A percentile compares a stretch with the other conserved stretches of the same genome.
Evolutionary conservation across 2,113 vertebrate species (phyloP).

Genomic region (Triplophysa tibetana): DNA sequence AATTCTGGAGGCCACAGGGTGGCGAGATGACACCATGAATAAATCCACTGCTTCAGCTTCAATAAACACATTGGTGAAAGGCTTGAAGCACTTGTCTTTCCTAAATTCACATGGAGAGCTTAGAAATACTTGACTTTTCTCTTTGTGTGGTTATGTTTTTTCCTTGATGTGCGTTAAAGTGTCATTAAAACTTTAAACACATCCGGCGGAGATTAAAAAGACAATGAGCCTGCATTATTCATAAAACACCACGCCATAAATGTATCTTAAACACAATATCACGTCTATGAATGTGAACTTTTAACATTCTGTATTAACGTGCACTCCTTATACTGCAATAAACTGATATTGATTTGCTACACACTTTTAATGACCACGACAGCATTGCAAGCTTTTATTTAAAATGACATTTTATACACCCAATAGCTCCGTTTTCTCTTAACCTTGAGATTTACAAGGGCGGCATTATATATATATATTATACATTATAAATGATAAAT

Average conservation of each 20-base stretch:
- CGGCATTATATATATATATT: no score
- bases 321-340: background rate
- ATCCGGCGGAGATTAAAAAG: constrained; percentile 72
- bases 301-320: no score
- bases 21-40: constrained; percentile 75
- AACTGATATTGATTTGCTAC: background rate
- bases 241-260: background rate
- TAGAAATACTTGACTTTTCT: constrained; percentile 82
- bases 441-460: no score
- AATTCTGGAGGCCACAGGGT: constrained; percentile 63
- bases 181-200: constrained; percentile 76
- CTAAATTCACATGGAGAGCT: constrained; percentile 82
- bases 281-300: background rate
- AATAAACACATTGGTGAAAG: constrained; percentile 72
- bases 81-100: constrained; percentile 80
- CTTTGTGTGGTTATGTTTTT: constrained; percentile 78
- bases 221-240: constrained; percentile 56
- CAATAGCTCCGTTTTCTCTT: no score
- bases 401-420: no score
- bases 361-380: background rate
- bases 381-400: background rate
- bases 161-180: constrained; percentile 76
- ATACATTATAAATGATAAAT: no score
- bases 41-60: constrained; percentile 50
- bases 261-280: background rate